phyloP scores from a whole-genome alignment of 2,888 invertebrate genomes.

The Microctonus brassicae region DNA sequence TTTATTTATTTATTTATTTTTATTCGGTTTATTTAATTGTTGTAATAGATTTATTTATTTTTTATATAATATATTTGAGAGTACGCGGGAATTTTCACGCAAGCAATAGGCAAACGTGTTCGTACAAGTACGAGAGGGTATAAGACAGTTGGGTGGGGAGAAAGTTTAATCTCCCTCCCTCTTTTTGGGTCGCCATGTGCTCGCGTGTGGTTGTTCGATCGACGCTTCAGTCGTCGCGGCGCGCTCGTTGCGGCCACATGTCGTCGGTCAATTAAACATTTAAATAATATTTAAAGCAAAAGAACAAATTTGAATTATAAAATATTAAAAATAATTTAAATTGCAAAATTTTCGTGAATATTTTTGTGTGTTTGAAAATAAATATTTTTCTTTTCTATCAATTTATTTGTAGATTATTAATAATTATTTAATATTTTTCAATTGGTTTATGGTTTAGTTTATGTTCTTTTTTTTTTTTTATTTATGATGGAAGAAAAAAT shows the following conservation, averaged over 20 bases:
- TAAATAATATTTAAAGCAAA: not conserved
- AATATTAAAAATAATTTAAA: constrained; percentile 1
- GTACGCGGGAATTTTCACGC: constrained; percentile 4
- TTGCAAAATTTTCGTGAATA: too few relatives aligned
- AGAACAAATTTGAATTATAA: not conserved
- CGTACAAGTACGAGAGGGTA: not conserved
- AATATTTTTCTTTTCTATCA: too few relatives aligned
- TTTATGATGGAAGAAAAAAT: too few relatives aligned
- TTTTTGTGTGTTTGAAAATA: too few relatives aligned
- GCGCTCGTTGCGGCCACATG: constrained; percentile 61
- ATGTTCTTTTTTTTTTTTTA: too few relatives aligned
- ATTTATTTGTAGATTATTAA: too few relatives aligned
- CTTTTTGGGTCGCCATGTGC: constrained; percentile 59
- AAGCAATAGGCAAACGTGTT: not conserved
- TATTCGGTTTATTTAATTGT: not conserved
- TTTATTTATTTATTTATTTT: not conserved
- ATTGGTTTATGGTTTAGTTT: too few relatives aligned
- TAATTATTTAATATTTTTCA: too few relatives aligned
- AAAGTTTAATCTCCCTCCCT: not conserved
- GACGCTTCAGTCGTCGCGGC: constrained; percentile 65
- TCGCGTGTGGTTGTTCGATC: constrained; percentile 60
- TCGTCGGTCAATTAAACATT: not conserved
- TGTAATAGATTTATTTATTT: too few relatives aligned
- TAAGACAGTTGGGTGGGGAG: not conserved
- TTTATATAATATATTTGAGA: too few relatives aligned